Evolutionary conservation across 1,140 invertebrate species (phyloP), one percentile per base, ranked within the genome.

Genomic region (Achroia grisella): DNA sequence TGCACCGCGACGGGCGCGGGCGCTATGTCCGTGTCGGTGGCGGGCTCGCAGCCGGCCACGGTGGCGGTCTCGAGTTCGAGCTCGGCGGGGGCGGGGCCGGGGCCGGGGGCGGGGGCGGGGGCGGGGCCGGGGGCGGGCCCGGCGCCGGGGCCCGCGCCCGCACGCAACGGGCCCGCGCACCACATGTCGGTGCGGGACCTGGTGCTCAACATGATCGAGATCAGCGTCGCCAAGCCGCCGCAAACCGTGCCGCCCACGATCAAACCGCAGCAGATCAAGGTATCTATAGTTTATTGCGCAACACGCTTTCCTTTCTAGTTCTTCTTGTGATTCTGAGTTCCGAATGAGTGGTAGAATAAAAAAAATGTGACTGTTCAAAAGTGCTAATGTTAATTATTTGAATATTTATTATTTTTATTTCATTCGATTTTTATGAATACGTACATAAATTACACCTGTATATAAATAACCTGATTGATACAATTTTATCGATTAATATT

Each of bases 181-280:
- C 87, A 89, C 1, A 71, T 93, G 3, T 93, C 92, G 2, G 92
- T 94, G 4, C 90, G 91, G 48, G 93, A 94, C 76, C 86, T 94
- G 11, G 90, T 94, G 82, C 76, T 91, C 30, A 91, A 91, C 52
- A 91, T 93, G 30, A 94, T 94, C 39, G 93, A 94, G 59, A 89
- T 90, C 73, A 90, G 90, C 42, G 66, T 94, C 1, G 90, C 90
- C 73, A 91, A 91, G 55, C 91, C 90, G 64, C 81, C 87, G 6
- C 73, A 81, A 8, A 67, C 73, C 67, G 86, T 62, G 8, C 71
- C 74, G 57, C 56, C 71, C 34, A 51, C 45, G 17, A 37, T 44
- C 9, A 60, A 69, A 37, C 54, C 48, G 8, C 50, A 66, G 37
- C 54, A 55, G 11, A 28, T 56, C 8, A 63, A 59, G 48, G 60